These are phyloP conservation scores for Crotalus viridis DNA, from an alignment of 2,113 vertebrate species.

Conservation along the genomic window DNA sequence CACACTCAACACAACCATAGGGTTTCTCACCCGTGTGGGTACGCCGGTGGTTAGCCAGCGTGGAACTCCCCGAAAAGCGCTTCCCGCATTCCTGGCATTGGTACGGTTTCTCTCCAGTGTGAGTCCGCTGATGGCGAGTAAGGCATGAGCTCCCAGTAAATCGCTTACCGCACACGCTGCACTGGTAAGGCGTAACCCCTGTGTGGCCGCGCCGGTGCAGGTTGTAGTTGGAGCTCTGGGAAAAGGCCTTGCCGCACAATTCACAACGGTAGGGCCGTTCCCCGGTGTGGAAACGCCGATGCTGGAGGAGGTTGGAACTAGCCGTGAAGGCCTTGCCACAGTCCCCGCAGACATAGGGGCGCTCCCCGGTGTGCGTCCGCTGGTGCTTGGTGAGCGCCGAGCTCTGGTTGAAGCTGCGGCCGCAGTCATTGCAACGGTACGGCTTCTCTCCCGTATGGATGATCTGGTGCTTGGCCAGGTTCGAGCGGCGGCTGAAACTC, in stretches of 20 bases:
- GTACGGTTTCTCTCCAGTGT: conserved; percentile 46
- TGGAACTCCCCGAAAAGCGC: conserved; percentile 38
- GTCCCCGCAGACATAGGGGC: conserved; percentile 62
- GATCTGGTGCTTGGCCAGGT: conserved; percentile 20
- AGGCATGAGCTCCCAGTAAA: conserved; percentile 54
- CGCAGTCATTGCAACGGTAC: conserved; percentile 63
- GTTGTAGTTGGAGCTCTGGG: conserved; percentile 44
- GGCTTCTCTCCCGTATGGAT: conserved; percentile 51
- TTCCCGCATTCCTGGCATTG: conserved; percentile 48
- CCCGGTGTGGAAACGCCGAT: conserved; percentile 73
- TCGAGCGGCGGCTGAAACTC: conserved; percentile 54
- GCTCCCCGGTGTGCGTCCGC: conserved; percentile 61
- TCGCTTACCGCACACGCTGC: conserved; percentile 39
- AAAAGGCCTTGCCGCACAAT: conserved; percentile 59
- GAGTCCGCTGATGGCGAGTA: conserved; percentile 43
- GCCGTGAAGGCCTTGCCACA: conserved; percentile 75
- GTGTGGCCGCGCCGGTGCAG: conserved; percentile 51
- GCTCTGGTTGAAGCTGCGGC: conserved; percentile 70
- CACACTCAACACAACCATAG: conserved; percentile 39
- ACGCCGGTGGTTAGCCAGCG: conserved; percentile 42
- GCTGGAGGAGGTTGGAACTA: conserved; percentile 71
- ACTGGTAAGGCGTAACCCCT: conserved; percentile 44
- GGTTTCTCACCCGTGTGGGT: conserved; percentile 33
- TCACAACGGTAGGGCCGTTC: conserved; percentile 72
- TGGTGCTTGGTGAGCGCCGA: conserved; percentile 72